Evolutionary conservation across 2,113 vertebrate species (phyloP).

Genomic region (Elgaria multicarinata): DNA sequence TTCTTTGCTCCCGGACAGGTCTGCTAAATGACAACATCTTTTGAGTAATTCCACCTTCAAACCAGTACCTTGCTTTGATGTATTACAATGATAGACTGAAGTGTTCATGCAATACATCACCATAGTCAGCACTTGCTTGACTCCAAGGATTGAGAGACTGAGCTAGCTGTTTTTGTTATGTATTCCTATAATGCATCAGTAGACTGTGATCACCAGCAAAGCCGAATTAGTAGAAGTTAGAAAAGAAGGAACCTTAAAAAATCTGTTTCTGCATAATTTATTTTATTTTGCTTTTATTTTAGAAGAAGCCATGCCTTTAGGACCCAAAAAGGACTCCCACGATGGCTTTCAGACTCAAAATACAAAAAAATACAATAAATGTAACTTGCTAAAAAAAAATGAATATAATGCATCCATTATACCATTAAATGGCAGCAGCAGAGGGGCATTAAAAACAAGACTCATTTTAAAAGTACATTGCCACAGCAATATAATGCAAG

Average conservation of each 20-base stretch:
- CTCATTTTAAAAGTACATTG: background rate
- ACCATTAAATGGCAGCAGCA: background rate
- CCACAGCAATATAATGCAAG: background rate
- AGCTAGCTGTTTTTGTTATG: conserved; percentile 72
- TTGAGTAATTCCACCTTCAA: conserved; percentile 80
- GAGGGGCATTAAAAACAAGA: background rate
- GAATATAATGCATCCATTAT: background rate
- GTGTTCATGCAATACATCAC: conserved; percentile 70
- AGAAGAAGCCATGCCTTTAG: background rate
- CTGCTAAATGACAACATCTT: conserved; percentile 66
- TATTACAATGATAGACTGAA: conserved; percentile 70
- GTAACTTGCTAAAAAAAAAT: background rate
- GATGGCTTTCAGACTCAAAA: background rate
- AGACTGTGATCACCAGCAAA: conserved; percentile 43
- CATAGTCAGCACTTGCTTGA: conserved; percentile 69
- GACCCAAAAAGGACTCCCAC: background rate
- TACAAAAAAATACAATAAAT: background rate
- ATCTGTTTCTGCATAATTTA: conserved; percentile 19
- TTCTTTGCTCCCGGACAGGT: conserved; percentile 55
- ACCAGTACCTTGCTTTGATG: conserved; percentile 72
- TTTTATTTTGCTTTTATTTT: background rate
- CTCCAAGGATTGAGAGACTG: conserved; percentile 69
- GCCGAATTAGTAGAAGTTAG: conserved; percentile 46
- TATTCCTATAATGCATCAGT: conserved; percentile 54
- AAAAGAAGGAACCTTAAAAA: conserved; percentile 56